Base-by-base conservation (phyloP, 64 coral and sea anemone genomes). In the Cladopsammia gracilis region DNA sequence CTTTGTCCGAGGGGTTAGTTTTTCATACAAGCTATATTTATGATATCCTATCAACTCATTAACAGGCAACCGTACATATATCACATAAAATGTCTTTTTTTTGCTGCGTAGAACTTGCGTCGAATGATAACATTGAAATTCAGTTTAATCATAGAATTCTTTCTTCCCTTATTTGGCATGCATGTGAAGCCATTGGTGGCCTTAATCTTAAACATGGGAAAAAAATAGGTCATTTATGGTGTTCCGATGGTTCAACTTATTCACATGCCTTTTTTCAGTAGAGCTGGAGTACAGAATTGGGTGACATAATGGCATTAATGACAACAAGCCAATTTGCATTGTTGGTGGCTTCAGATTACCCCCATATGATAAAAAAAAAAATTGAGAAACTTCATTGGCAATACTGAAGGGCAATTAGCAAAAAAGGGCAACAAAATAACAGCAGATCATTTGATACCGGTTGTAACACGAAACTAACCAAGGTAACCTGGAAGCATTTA, bases 281-380 rank as follows among this genome's bases (percentile, higher is more conserved):
- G 13, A 43, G 14, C 88, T 25, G 62, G 48, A 12, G 73, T 48
- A 25, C 88, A 90, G 53, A 80, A 79, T 44, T 90, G 88, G 88
- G 88, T 90, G 46, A 57, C 52, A 20, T 73, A 83, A 83, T 44
- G 49, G 77, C 10, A 83, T 43, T 53, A 90, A 90, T 58, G 51
- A 90, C 51, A 49, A 90, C 6, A 73, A 60, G 8, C 89, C 89
- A 83, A 83, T 91, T n/a, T n/a, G n/a, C n/a, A n/a, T n/a, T n/a
- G n/a, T 16, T 92, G 79, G 79, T 92, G 90, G 90, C 68, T 92
- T 92, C 90, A 14, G 90, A 92, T 73, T 92, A 92, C 54, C 90
- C 90, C 8, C 89, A 92, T 6, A 62, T 92, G 77, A 84, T 92
- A n/a, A n/a, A n/a, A n/a, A 24, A 76, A 92, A 85, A 84, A 92